Evolutionary conservation across 2,113 vertebrate genomes (phyloP), one percentile per base, ranked within the genome.

Genomic region (Puntigrus tetrazona): DNA sequence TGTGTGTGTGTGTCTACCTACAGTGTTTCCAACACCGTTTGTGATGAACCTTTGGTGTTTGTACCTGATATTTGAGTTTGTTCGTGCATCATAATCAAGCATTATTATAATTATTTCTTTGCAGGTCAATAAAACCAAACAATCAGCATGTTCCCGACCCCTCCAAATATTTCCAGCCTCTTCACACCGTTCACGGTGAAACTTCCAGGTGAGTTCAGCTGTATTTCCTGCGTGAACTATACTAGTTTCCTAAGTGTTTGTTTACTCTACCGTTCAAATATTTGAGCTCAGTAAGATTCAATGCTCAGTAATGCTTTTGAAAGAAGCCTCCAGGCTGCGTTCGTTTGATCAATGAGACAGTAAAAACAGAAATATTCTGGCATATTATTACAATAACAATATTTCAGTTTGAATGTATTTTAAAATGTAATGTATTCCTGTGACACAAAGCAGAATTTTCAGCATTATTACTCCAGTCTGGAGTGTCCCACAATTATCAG

Each of bases 111-210:
- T n/a, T n/a, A 25, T 72, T 25, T 45, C 18, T 38, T 82, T 87
- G 18, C 86, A 93, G 93, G 72, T 2, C 85, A 11, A 22, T 88
- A n/a, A 84, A 86, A 84, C 1, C 61, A 38, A 92, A 89, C 69
- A 16, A 27, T 70, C 88, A 7, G 20, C 88, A 89, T 22, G 43
- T 94, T 29, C 94, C 94, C 1, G 92, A 94, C 78, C 94, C 94
- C 4, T 94, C 94, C 0, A 89, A 90, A 52, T 95, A 92, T 85
- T 94, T 95, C 63, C 84, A 88, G 34, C 83, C 89, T 1, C 90
- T 94, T 38, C 87, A 93, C 38, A 86, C 90, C 0, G 45, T 88
- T 59, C 90, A 94, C 1, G 83, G 81, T 63, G 92, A 81, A 92
- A 94, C 84, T 90, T 94, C 1, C 93, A 91, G 91, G 94, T 88